A percentile compares a stretch with the other conserved stretches of the same genome.
These are phyloP conservation scores for Pantherophis guttatus DNA, from an alignment of 2,113 vertebrate genomes.

Conservation along the genomic window DNA sequence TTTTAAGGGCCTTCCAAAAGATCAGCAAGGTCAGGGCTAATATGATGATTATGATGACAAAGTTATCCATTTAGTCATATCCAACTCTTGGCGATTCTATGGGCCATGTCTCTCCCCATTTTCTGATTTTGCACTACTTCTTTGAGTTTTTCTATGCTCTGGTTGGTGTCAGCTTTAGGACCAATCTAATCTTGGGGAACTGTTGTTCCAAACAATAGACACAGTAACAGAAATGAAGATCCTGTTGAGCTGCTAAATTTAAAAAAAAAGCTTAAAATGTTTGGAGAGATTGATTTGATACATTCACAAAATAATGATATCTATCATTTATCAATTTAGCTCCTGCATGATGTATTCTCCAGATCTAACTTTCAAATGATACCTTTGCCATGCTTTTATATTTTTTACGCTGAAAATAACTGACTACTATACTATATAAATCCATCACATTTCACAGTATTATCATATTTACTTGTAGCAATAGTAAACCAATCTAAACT, in stretches of 20 bases:
- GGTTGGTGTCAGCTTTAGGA: not conserved
- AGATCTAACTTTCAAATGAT: not conserved
- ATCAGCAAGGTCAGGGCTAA: not conserved
- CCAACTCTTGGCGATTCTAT: not conserved
- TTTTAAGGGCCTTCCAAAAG: not conserved
- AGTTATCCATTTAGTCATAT: not conserved
- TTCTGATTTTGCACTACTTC: not conserved
- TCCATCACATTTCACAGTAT: not conserved
- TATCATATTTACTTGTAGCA: not conserved
- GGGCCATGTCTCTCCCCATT: not conserved
- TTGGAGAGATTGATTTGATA: constrained; percentile 51
- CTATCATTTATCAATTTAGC: constrained; percentile 38
- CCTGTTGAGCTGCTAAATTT: constrained; percentile 39
- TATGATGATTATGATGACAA: not conserved
- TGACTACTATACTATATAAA: no score
- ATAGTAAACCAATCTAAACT: not conserved
- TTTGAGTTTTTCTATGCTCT: not conserved
- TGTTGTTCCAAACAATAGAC: not conserved
- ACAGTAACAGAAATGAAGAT: constrained; percentile 4
- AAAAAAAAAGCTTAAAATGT: constrained; percentile 51
- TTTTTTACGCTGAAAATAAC: no score
- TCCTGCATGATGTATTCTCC: constrained; percentile 20
- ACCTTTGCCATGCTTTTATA: no score
- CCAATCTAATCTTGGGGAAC: not conserved
- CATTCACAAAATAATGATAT: constrained; percentile 26